These are phyloP conservation scores for Pelochelys cantorii DNA, from an alignment of 2,797 vertebrate species.

Conservation along the genomic window DNA sequence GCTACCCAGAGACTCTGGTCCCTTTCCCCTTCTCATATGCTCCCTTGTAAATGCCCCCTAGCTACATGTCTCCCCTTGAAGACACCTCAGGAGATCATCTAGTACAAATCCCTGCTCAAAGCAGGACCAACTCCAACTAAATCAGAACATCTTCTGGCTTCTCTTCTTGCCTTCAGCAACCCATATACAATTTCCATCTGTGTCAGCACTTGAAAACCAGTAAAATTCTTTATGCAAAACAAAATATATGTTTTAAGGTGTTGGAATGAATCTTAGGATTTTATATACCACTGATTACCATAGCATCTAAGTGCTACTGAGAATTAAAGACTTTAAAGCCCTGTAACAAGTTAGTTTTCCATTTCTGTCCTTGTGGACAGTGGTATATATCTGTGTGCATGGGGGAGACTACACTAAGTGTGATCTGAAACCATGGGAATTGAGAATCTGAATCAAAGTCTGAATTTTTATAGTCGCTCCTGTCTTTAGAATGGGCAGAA, in stretches of 20 bases:
- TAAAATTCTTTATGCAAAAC: neutral
- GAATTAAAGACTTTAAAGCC: neutral
- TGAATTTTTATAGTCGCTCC: neutral
- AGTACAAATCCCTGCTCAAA: no score
- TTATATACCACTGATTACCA: neutral
- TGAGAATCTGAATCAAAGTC: neutral
- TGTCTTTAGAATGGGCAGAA: neutral
- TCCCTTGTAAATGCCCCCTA: no score
- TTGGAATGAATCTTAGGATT: neutral
- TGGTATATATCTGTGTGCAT: neutral
- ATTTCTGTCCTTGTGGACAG: neutral
- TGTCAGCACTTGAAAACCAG: neutral
- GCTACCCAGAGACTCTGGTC: no score
- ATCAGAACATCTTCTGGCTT: neutral
- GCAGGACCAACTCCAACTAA: no score
- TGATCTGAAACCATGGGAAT: constrained; percentile 6
- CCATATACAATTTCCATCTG: neutral
- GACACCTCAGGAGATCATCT: no score
- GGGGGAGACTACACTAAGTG: neutral
- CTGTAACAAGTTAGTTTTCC: neutral
- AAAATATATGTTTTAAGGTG: neutral
- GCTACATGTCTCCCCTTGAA: no score
- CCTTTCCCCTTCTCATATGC: no score
- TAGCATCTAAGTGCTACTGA: neutral
- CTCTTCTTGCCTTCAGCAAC: neutral